Conservation (phyloP, 2,797 vertebrate species). For the Erithacus rubecula region DNA sequence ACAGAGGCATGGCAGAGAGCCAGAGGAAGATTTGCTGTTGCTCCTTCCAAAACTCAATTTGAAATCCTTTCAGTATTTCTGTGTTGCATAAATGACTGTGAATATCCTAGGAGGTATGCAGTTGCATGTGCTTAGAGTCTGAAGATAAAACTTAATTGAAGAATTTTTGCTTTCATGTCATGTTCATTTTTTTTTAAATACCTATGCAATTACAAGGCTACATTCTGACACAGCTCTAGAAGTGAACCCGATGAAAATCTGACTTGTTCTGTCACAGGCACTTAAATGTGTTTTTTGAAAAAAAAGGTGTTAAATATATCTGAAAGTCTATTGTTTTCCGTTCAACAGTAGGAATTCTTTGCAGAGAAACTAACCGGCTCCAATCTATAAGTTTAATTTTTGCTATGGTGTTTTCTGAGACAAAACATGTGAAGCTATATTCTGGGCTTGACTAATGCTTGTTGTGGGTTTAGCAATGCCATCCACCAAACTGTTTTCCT, state of each 20-base stretch:
- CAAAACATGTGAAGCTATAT: not conserved
- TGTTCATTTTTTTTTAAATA: not conserved
- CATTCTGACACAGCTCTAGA: not conserved
- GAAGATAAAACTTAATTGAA: not conserved
- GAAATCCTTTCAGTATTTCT: slow-evolving; percentile 1
- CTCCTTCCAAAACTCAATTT: not conserved
- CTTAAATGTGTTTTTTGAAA: not conserved
- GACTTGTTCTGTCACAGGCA: not conserved
- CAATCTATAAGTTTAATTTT: not conserved
- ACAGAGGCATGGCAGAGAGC: not conserved
- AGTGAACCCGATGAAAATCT: not conserved
- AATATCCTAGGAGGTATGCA: not conserved
- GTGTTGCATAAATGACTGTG: not conserved
- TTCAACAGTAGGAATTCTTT: not conserved
- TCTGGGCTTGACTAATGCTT: not conserved
- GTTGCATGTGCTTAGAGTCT: not conserved
- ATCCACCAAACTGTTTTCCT: not conserved
- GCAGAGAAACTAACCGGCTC: not conserved
- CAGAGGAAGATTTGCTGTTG: slow-evolving; percentile 2
- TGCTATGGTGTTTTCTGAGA: not conserved
- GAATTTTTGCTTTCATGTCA: not conserved
- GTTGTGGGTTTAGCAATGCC: not conserved
- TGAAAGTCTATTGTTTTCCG: not conserved
- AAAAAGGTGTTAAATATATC: not conserved
- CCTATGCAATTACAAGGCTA: not conserved